Percentiles rank a stretch among this genome's conserved stretches.
Evolutionary conservation across 1,140 invertebrate genomes (phyloP).

Genomic region (Harpegnathos saltator): DNA sequence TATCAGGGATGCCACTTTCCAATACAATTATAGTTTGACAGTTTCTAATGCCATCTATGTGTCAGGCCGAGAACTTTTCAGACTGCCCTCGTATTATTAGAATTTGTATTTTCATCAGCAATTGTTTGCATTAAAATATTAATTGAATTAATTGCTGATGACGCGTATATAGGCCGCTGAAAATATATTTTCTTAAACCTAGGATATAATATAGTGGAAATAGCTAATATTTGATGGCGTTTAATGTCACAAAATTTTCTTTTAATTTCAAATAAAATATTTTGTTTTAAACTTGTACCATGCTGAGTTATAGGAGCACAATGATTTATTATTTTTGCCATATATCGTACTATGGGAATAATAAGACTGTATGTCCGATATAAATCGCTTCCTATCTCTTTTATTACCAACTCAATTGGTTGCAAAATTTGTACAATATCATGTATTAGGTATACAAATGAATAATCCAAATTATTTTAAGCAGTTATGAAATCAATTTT

Average conservation of each 20-base stretch:
- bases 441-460: no score
- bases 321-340: not conserved
- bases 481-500: no score
- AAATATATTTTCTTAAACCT: no score
- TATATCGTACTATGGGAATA: not conserved
- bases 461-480: constrained; percentile 11
- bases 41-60: no score
- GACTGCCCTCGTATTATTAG: no score
- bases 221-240: not conserved
- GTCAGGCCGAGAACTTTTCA: no score
- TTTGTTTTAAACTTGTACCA: not conserved
- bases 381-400: not conserved
- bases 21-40: no score
- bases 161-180: no score
- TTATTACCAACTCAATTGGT: not conserved
- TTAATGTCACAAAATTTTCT: not conserved
- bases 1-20: no score
- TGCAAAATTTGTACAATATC: not conserved
- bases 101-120: no score
- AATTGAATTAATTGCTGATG: no score
- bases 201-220: constrained; percentile 13
- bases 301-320: not conserved
- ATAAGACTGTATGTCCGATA: constrained; percentile 4
- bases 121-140: no score
- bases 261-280: not conserved